A percentile compares a stretch with the other conserved stretches of the same genome.
These are phyloP conservation scores for Rhabdomys pumilio DNA, from an alignment of 2,797 vertebrate genomes.

Conservation along the genomic window DNA sequence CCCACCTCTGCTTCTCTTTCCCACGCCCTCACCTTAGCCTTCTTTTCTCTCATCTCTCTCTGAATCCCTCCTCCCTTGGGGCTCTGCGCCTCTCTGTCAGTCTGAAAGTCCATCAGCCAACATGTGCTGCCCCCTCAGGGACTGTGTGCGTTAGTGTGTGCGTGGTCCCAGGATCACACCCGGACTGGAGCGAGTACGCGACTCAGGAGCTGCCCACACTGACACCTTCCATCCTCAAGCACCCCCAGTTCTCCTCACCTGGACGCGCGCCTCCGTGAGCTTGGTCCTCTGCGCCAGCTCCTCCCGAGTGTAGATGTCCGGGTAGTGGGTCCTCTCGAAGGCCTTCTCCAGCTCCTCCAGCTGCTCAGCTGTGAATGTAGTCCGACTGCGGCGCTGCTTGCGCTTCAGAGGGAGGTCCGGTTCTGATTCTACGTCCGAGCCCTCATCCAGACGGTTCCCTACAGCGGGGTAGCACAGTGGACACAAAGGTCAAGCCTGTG, in stretches of 20 bases:
- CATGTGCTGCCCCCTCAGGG: not conserved
- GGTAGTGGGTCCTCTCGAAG: conserved; percentile 99
- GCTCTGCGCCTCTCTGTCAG: not conserved
- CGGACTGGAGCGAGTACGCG: not conserved
- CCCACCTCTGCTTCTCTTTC: too few species aligned
- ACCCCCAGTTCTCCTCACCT: conserved; percentile 91
- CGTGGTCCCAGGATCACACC: accelerated
- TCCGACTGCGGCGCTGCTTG: conserved; percentile 98
- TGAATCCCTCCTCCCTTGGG: not conserved
- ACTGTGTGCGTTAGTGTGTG: accelerated
- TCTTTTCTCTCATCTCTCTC: conserved; percentile 64
- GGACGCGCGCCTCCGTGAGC: conserved; percentile 97
- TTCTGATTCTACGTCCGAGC: conserved; percentile 97
- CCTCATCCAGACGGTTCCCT: conserved; percentile 97
- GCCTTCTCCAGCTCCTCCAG: conserved; percentile 99
- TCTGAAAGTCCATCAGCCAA: not conserved
- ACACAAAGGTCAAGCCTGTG: accelerated
- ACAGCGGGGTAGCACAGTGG: conserved; percentile 51
- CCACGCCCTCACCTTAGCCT: too few species aligned
- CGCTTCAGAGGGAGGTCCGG: conserved; percentile 98
- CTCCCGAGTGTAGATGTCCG: conserved; percentile 98
- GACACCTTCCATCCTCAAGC: accelerated
- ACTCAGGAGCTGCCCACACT: too few species aligned
- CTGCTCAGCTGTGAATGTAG: conserved; percentile 99
- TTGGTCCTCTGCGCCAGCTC: conserved; percentile 99